Evolutionary conservation across 2,888 invertebrate species (phyloP), one percentile per base, ranked within the genome.

Genomic region (Folsomia manolachei): DNA sequence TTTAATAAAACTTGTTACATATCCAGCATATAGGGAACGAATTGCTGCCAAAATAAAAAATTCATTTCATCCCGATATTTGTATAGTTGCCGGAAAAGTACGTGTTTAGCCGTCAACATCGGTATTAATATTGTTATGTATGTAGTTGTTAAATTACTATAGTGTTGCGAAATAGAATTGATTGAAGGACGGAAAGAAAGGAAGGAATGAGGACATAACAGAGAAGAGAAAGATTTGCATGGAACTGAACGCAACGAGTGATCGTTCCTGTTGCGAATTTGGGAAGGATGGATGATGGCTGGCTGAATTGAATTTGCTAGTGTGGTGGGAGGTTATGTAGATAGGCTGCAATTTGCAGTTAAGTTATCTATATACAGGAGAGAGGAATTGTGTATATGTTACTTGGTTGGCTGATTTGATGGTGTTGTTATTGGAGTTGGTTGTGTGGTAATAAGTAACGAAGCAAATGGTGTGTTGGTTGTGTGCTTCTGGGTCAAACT

Each of bases 401-500:
- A n/a, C n/a, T n/a, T n/a, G n/a, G n/a, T n/a, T n/a, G n/a, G n/a
- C n/a, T n/a, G n/a, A n/a, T n/a, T n/a, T 64, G 65, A 61, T 63
- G 70, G 56, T 66, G 63, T 24, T 51, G 65, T 23, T 72, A 63
- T 23, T 65, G 56, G 26, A 60, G 61, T 52, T 11, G 21, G 24
- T 61, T 27, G 53, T 64, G 65, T 53, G n/a, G 60, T 60, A 26
- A 21, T 66, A n/a, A 56, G 56, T 56, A 56, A 56, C 56, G 56
- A 56, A 56, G 56, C 21, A 56, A 56, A 60, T 68, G 26, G 61
- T 25, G 4, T 60, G 56, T 39, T 68, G 14, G 66, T 71, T 72
- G 71, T 72, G 78, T 63, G 27, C 65, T 66, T 66, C 68, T 80
- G 78, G 80, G 80, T 80, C 80, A 80, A 80, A 77, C 80, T 77